Percentiles rank a stretch among this genome's conserved stretches.
phyloP scores from a whole-genome alignment of 2,797 vertebrate species.

The Tokudaia muenninki region DNA sequence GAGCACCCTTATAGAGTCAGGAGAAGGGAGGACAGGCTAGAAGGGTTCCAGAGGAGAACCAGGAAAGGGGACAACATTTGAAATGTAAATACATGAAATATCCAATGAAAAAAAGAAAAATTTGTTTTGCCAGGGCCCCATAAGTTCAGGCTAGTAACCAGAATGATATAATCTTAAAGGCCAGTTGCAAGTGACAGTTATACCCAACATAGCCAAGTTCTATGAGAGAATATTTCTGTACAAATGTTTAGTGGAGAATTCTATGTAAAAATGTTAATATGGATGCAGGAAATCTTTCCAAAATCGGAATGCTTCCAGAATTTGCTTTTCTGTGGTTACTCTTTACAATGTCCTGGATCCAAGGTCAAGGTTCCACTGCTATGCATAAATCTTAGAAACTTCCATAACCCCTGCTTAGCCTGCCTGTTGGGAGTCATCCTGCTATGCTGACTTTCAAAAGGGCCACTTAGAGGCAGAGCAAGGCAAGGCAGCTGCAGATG shows the following conservation, averaged over 20 bases:
- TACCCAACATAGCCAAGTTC: neutral
- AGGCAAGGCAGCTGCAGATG: neutral
- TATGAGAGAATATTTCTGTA: neutral
- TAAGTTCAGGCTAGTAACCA: neutral
- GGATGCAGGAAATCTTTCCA: neutral
- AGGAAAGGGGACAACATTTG: too few species aligned
- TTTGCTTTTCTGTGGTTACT: neutral
- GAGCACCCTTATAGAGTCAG: too few species aligned
- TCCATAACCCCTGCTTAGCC: neutral
- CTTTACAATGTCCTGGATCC: neutral
- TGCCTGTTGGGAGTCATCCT: neutral
- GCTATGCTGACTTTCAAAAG: neutral
- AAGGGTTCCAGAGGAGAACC: too few species aligned
- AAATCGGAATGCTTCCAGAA: neutral
- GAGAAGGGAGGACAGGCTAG: too few species aligned
- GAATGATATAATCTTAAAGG: neutral
- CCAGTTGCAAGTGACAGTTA: neutral
- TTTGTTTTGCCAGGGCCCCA: neutral
- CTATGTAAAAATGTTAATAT: neutral
- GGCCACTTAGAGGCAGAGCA: neutral
- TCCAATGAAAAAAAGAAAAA: too few species aligned
- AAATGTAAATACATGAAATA: too few species aligned
- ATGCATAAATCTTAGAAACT: neutral
- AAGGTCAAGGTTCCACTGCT: neutral
- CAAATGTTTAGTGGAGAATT: neutral